phyloP scores from a whole-genome alignment of 2,797 vertebrate species.

The Rhinatrema bivittatum region DNA sequence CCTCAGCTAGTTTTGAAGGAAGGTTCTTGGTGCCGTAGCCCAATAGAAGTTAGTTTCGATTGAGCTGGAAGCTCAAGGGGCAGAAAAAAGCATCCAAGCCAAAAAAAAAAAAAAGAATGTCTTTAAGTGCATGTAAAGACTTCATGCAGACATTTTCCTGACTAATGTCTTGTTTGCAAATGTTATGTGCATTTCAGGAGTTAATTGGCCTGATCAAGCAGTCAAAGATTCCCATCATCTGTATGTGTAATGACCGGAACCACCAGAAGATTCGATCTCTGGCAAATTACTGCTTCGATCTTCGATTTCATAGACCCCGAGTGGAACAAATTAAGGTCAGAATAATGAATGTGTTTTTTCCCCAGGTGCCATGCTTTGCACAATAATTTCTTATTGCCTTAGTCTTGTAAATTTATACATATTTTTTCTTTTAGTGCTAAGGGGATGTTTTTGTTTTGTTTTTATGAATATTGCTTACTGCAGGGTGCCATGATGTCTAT shows the following conservation, averaged over 20 bases:
- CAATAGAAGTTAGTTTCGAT: no score
- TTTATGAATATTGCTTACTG: conserved; percentile 17
- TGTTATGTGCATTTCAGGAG: conserved; percentile 61
- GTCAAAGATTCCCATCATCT: conserved; percentile 92
- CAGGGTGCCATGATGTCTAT: conserved; percentile 96
- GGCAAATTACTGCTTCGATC: conserved; percentile 89
- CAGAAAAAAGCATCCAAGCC: no score
- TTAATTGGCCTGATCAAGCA: conserved; percentile 82
- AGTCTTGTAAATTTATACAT: background rate
- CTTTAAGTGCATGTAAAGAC: no score
- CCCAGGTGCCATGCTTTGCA: no score
- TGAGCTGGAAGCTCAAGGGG: no score
- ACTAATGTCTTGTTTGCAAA: no score
- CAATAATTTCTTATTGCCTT: background rate
- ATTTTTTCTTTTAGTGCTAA: background rate
- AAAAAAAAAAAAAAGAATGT: no score
- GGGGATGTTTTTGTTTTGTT: background rate
- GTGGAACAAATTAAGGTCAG: conserved; percentile 93
- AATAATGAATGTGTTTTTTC: background rate
- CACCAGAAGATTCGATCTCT: conserved; percentile 90
- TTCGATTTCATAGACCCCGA: conserved; percentile 90
- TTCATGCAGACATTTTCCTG: no score
- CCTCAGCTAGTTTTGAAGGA: no score
- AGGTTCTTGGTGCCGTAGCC: no score
- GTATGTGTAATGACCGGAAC: conserved; percentile 98